Evolutionary conservation across 2,113 vertebrate genomes (phyloP), one percentile per base, ranked within the genome.

Genomic region (Malurus cyaneus): DNA sequence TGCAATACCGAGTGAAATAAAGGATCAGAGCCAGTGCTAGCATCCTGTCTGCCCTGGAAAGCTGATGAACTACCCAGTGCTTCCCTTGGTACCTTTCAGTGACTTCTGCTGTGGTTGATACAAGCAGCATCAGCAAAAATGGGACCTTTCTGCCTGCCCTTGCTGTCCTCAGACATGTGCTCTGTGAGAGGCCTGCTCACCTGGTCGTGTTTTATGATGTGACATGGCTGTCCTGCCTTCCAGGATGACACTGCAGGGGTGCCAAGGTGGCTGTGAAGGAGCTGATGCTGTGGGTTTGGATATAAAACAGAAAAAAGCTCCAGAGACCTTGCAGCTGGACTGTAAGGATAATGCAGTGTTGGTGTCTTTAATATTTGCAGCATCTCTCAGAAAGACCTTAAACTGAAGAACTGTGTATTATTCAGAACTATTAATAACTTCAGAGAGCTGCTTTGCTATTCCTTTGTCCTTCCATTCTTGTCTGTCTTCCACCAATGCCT

Each of bases 1-100:
- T 81, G 65, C 60, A 96, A 26, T 94, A 92, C 72, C 70, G 88
- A 96, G 91, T 39, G 34, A 95, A 97, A 96, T 86, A 93, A 96
- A 94, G 77, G 82, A 97, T 97, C 91, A 88, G 91, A 94, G 92
- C 72, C 76, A 80, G 93, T 95, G 94, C 80, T 77, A 59, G 64
- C 94, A 96, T 78, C 42, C 86, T 96, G 92, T 92, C 74, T 95
- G 89, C 77, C 86, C 72, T 92, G 97, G 93, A 95, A 96, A 96
- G 88, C 80, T 95, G 97, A 96, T 92, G 93, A 97, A 83, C 96
- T 93, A 52, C 80, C 91, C 82, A n/a, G 17, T 89, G 87, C 86
- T 96, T 94, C 85, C 93, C 86, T 96, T 89, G 82, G 91, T 79
- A 64, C 74, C 93, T 96, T 96, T 96, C 80, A 89, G 86, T 96